Evolutionary conservation across 2,113 vertebrate genomes (phyloP).

Genomic region (Globicephala melas): DNA sequence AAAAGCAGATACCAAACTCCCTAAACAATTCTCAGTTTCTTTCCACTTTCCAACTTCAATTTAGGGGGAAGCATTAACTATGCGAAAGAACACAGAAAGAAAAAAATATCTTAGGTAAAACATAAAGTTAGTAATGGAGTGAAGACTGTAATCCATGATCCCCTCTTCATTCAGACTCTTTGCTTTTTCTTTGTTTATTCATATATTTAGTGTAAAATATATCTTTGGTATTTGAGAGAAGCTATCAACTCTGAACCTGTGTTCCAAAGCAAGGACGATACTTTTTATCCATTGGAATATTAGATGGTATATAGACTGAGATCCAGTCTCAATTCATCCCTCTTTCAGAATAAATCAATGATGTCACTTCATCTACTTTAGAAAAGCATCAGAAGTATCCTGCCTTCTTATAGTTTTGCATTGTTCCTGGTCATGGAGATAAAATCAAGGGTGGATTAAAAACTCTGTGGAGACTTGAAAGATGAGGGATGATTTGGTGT

Average conservation of each 20-base stretch:
- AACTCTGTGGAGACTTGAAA: neutral
- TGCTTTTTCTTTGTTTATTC: neutral
- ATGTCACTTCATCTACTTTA: neutral
- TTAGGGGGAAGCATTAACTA: neutral
- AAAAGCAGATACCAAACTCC: constrained; percentile 1
- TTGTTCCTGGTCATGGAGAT: neutral
- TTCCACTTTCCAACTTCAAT: neutral
- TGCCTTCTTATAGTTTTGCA: neutral
- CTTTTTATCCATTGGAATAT: neutral
- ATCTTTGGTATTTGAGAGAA: constrained; percentile 17
- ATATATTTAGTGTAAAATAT: neutral
- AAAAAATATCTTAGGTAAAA: neutral
- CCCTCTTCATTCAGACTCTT: neutral
- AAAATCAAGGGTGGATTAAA: neutral
- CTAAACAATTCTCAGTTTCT: neutral
- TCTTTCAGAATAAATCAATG: neutral
- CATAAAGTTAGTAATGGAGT: neutral
- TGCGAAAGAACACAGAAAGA: neutral
- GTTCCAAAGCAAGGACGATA: neutral
- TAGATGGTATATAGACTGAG: neutral
- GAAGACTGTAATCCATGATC: neutral
- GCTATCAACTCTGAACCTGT: constrained; percentile 11
- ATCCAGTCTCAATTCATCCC: neutral
- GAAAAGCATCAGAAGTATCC: neutral
- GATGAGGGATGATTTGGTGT: neutral